Base-by-base conservation (phyloP, 2,113 vertebrate genomes). In the Pomatorhinus ruficollis region DNA sequence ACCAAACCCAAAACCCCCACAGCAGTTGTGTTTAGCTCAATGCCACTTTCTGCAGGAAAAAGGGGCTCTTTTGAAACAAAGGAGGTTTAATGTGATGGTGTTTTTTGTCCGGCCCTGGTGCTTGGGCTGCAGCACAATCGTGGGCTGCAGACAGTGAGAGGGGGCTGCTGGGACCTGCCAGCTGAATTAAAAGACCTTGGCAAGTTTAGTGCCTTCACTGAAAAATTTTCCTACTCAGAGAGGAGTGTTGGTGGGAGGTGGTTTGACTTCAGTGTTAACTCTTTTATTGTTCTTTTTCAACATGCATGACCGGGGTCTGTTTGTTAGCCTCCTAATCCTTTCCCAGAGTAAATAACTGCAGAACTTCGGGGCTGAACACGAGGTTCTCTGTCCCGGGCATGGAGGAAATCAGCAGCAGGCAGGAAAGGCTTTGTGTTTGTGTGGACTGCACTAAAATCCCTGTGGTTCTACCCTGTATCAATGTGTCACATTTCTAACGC, bases 261-360 rank as follows among this genome's bases (percentile, higher is more conserved):
- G 54, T 54, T 92, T 93, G 95, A 84, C 95, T 87, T 71, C 76
- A 13, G 11, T 31, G 35, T 93, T 96, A 70, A 93, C 37, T 66
- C 91, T 95, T 95, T 81, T 92, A 52, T 96, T 97, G 93, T 96
- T 92, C 52, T 87, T 93, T 95, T 91, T 91, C 83, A 83, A 39
- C 40, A 5, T 12, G 68, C 82, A 42, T 68, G 88, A 61, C 76
- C 72, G 35, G 61, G 37, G 53, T 14, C 82, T 90, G 60, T 83
- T 93, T 81, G 27, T 70, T 66, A 56, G 49, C 47, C 79, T 90
- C 54, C 42, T 70, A 27, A 64, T 81, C 63, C 47, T 88, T 66
- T 47, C 70, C 54, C 56, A 42, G 33, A 75, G 85, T n/a, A 39
- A 93, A 83, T 0, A 92, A 60, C 82, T 42, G 4, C 79, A 65